A percentile compares a stretch with the other conserved stretches of the same genome.
Evolutionary conservation across 2,888 invertebrate species (phyloP).

Genomic region (Netelia melanura): DNA sequence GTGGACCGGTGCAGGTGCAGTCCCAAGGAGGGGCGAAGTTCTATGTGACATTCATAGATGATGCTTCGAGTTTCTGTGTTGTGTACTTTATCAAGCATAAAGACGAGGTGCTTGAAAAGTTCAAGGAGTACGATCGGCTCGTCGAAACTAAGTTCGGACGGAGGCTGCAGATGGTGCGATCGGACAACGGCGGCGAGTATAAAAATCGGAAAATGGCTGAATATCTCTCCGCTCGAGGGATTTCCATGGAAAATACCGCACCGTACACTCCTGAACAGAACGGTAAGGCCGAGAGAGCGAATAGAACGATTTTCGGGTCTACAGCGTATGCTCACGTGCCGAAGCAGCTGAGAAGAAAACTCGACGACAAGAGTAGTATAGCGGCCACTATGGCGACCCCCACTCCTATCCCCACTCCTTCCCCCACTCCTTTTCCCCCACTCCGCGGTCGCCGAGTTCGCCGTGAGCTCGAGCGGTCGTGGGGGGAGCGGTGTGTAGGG

Average conservation of each 20-base stretch:
- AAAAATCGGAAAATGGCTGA: constrained; percentile 37
- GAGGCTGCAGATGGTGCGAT: constrained; percentile 46
- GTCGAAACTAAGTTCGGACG: constrained; percentile 55
- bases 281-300: constrained; percentile 63
- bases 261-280: constrained; percentile 69
- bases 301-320: constrained; percentile 67
- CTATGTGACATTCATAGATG: no score
- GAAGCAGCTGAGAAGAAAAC: constrained; percentile 64
- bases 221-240: constrained; percentile 51
- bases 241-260: constrained; percentile 47
- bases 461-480: no score
- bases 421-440: no score
- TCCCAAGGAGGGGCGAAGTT: no score
- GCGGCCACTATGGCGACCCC: no score
- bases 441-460: no score
- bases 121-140: constrained; percentile 35
- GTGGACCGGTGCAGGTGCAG: no score
- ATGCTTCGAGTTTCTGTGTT: constrained; percentile 36
- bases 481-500: no score
- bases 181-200: constrained; percentile 67
- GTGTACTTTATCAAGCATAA: constrained; percentile 66
- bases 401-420: no score
- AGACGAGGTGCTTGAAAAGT: constrained; percentile 59
- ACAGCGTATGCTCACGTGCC: constrained; percentile 63
- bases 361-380: no score